Evolutionary conservation across 1,140 invertebrate genomes (phyloP).

Genomic region (Drosophila littoralis): DNA sequence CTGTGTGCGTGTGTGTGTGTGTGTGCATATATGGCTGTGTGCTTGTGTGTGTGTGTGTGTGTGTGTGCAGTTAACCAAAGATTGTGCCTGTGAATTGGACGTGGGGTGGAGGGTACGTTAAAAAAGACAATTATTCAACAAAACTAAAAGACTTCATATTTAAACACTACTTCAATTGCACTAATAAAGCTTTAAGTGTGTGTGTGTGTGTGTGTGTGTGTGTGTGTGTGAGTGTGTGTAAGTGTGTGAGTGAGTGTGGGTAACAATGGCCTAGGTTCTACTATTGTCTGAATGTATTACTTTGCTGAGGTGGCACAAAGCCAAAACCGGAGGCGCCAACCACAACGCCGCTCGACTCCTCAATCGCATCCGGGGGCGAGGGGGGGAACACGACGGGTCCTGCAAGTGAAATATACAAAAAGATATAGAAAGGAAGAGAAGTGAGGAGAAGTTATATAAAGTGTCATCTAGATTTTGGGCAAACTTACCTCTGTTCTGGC

Average conservation of each 20-base stretch:
- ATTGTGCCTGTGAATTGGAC: slow-evolving; percentile 74
- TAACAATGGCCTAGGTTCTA: slow-evolving; percentile 38
- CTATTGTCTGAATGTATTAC: slow-evolving; percentile 67
- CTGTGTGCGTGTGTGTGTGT: slow-evolving; percentile 25
- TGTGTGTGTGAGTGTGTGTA: slow-evolving; percentile 22
- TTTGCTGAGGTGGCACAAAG: slow-evolving; percentile 84
- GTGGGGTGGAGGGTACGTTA: slow-evolving; percentile 46
- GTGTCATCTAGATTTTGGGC: neutral
- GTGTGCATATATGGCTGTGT: slow-evolving; percentile 24
- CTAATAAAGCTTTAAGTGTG: slow-evolving; percentile 76
- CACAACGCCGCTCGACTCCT: slow-evolving; percentile 82
- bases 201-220: slow-evolving; percentile 32
- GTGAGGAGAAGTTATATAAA: neutral
- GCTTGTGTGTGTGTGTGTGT: slow-evolving; percentile 15
- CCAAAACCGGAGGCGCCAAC: slow-evolving; percentile 84
- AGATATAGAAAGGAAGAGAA: neutral
- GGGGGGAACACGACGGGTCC: slow-evolving; percentile 83
- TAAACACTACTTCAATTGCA: slow-evolving; percentile 67
- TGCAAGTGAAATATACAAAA: slow-evolving; percentile 30
- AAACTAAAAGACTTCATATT: slow-evolving; percentile 41
- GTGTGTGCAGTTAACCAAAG: slow-evolving; percentile 69
- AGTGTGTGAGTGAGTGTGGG: slow-evolving; percentile 15
- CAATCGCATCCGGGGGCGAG: slow-evolving; percentile 78
- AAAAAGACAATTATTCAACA: slow-evolving; percentile 63
- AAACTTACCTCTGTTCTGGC: slow-evolving; percentile 77